Evolutionary conservation across 2,888 invertebrate genomes (phyloP).

Genomic region (Phengaris alcon): DNA sequence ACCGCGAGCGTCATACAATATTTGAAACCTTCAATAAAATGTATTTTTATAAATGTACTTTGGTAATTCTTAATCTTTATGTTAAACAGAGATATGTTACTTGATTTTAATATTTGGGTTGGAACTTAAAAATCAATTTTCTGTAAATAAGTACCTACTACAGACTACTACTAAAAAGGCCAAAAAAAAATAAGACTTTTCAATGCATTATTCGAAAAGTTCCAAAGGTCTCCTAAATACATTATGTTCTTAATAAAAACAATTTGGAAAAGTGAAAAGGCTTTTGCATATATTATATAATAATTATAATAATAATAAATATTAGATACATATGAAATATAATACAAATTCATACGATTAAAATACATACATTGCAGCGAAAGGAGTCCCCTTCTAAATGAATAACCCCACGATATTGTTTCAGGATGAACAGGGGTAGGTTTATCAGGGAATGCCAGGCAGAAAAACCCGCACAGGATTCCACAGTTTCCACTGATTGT

Average conservation of each 20-base stretch:
- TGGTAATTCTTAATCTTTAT: background rate
- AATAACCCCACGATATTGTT: background rate
- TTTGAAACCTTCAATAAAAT: background rate
- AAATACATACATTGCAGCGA: background rate
- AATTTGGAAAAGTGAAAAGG: too few relatives aligned
- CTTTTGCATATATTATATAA: too few relatives aligned
- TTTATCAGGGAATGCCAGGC: constrained; percentile 3
- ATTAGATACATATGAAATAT: too few relatives aligned
- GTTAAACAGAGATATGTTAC: background rate
- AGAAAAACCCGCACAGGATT: background rate
- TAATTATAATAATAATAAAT: too few relatives aligned
- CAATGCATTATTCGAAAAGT: too few relatives aligned
- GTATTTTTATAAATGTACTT: background rate
- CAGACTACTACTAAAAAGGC: too few relatives aligned
- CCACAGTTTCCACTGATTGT: background rate
- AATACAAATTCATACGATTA: background rate
- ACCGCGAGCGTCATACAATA: constrained; percentile 30
- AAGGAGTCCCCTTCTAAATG: background rate
- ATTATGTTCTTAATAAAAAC: too few relatives aligned
- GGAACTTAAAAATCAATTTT: too few relatives aligned
- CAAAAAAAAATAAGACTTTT: too few relatives aligned
- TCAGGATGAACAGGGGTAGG: constrained; percentile 1
- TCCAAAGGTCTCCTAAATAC: too few relatives aligned
- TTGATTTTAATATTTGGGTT: background rate
- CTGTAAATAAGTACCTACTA: too few relatives aligned